These are phyloP conservation scores for Omphaloscelis lunosa DNA, from an alignment of 2,888 invertebrate species.

Conservation along the genomic window DNA sequence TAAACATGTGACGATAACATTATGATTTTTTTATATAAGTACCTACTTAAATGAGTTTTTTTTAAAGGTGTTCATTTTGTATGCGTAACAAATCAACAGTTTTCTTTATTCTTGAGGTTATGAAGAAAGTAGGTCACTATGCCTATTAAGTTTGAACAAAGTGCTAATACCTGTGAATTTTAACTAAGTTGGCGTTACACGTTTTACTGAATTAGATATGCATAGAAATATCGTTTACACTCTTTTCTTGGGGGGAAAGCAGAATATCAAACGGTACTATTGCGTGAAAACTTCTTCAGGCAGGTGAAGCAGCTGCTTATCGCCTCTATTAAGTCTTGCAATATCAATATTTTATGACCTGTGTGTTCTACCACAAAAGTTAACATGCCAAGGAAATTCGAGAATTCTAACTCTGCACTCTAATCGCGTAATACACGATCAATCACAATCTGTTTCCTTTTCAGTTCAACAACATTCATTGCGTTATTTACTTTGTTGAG, in stretches of 20 bases:
- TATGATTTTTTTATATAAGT: background rate
- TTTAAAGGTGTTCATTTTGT: background rate
- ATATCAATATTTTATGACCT: background rate
- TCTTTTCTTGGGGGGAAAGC: constrained; percentile 26
- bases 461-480: no score
- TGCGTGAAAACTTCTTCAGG: background rate
- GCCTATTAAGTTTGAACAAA: constrained; percentile 4
- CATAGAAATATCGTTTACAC: constrained; percentile 20
- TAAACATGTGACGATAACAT: constrained; percentile 38
- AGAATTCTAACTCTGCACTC: background rate
- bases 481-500: no score
- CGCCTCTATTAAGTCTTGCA: background rate
- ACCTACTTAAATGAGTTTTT: background rate
- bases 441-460: no score
- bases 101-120: constrained; percentile 5
- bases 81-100: background rate
- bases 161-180: background rate
- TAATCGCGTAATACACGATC: no score
- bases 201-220: constrained; percentile 6
- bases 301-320: background rate
- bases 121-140: constrained; percentile 35
- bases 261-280: constrained; percentile 7
- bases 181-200: background rate
- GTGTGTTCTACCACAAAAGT: constrained; percentile 8
- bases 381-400: background rate